Evolutionary conservation across 2,113 vertebrate species (phyloP).

Genomic region (Podilymbus podiceps): DNA sequence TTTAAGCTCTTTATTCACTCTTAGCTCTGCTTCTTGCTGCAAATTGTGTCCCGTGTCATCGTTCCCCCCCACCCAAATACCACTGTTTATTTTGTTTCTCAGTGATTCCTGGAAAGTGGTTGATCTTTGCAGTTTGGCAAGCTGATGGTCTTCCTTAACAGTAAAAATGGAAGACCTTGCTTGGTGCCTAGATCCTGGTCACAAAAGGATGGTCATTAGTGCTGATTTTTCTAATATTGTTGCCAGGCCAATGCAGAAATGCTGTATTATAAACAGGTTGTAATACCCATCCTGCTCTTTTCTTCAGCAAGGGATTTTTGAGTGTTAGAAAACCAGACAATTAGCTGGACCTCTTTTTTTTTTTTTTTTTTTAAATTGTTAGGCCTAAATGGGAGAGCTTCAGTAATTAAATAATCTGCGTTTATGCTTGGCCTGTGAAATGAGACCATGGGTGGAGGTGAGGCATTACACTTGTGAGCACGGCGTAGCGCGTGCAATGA

Average conservation of each 20-base stretch:
- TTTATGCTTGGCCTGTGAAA: neutral
- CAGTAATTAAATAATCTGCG: neutral
- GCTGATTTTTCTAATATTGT: neutral
- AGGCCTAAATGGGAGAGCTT: neutral
- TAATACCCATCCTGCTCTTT: neutral
- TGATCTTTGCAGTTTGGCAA: neutral
- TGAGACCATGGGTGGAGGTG: neutral
- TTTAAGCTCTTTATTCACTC: neutral
- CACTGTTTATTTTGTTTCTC: neutral
- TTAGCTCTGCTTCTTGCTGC: neutral
- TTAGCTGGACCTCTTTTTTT: neutral
- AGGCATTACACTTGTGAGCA: neutral
- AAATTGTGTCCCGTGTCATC: neutral
- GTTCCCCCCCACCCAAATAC: neutral
- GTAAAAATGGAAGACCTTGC: neutral
- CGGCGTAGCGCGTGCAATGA: fast-evolving
- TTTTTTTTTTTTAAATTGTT: neutral
- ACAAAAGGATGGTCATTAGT: neutral
- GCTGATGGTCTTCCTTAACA: neutral
- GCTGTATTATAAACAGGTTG: neutral
- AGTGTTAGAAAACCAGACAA: neutral
- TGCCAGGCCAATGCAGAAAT: neutral
- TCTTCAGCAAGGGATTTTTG: neutral
- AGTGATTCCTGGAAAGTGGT: neutral
- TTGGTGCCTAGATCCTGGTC: neutral